Base-by-base conservation (phyloP, 1,140 invertebrate species). In the Ceratina japonica region DNA sequence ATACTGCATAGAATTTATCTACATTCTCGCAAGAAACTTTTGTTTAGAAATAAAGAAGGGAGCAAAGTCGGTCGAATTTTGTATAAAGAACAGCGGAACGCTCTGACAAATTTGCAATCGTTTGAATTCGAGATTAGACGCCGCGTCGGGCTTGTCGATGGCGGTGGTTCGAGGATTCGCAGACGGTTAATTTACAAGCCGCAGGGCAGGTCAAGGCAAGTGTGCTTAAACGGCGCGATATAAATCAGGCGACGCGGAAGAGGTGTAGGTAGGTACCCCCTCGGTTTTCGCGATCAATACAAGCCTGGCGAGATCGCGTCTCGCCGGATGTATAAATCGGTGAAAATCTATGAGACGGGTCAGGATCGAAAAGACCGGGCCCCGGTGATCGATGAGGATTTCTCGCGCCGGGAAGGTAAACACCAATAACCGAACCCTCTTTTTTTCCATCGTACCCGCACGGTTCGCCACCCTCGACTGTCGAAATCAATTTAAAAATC, bases 141-240 rank as follows among this genome's bases (percentile, higher is more conserved):
- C 52, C 65, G 2, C 66, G 1, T 70, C 27, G 18, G 24, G 22
- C 22, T 51, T 5, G 22, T 15, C 5, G 37, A 65, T 65, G 37
- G 37, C 37, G 10, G 37, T 12, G n/a, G 13, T 52, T 31, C 3
- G 37, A 51, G 69, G 75, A 82, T 83, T 73, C 72, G 37, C 75
- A 20, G 54, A 37, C n/a, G 54, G 71, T 51, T 63, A 78, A 76
- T 84, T 85, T 81, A 63, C 75, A 74, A 84, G 79, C 70, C 37
- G 37, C 37, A 44, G 80, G 82, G 84, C 81, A 80, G 83, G 82
- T 85, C 83, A 85, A 84, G 81, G 83, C 83, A 64, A 84, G 58
- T 65, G 77, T 54, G 81, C 51, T 80, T 79, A 80, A 80, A 70
- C 77, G 62, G 52, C 72, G 22, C 58, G 24, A 24, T 74, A 70